Percentiles rank a stretch among this genome's conserved stretches.
phyloP scores from a whole-genome alignment of 2,888 invertebrate species.

The Trichogramma evanescens region DNA sequence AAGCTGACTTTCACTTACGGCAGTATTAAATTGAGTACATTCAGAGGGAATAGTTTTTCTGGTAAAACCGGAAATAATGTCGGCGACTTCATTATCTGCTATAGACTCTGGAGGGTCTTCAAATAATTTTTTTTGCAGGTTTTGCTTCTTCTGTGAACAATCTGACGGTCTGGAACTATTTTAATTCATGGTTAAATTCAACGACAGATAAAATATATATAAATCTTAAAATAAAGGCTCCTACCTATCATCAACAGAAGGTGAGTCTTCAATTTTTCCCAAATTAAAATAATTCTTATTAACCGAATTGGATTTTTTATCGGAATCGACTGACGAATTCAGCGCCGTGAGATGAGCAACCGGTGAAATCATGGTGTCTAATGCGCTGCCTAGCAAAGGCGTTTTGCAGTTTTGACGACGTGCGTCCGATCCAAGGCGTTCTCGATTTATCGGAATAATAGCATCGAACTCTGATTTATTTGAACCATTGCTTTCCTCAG shows the following conservation, averaged over 20 bases:
- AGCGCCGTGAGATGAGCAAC: slow-evolving; percentile 47
- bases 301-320: slow-evolving; percentile 18
- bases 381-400: slow-evolving; percentile 25
- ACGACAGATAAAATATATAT: too few species aligned
- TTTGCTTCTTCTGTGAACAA: too few species aligned
- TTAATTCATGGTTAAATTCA: too few species aligned
- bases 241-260: slow-evolving; percentile 4
- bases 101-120: slow-evolving; percentile 34
- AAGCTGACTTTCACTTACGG: slow-evolving; percentile 25
- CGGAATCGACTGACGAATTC: slow-evolving; percentile 24
- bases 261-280: neutral
- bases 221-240: too few species aligned
- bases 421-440: slow-evolving; percentile 9
- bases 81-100: slow-evolving; percentile 51
- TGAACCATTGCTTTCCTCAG: neutral
- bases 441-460: slow-evolving; percentile 21
- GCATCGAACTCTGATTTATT: slow-evolving; percentile 9
- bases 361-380: slow-evolving; percentile 48
- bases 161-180: too few species aligned
- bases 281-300: slow-evolving; percentile 6
- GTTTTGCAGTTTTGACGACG: slow-evolving; percentile 30
- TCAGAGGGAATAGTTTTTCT: neutral
- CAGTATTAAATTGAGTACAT: neutral
- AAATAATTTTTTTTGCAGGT: slow-evolving; percentile 46
- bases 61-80: slow-evolving; percentile 49